Conservation (phyloP, 2,797 vertebrate genomes). For the Cynodonichthys magdalenae region DNA sequence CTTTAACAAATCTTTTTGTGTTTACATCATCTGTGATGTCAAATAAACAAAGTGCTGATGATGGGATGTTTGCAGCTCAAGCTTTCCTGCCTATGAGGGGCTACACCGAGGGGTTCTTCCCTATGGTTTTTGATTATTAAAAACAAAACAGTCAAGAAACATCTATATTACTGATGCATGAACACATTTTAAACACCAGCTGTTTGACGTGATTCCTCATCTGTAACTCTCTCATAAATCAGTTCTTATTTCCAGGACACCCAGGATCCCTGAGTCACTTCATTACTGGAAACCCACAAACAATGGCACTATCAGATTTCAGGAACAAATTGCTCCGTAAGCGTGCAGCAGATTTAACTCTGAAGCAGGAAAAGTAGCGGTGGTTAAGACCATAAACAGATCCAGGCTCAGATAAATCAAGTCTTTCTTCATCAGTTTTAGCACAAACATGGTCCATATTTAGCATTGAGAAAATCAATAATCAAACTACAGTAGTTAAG, state of each 20-base stretch:
- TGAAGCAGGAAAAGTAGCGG: background rate
- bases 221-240: slow-evolving; percentile 1
- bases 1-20: slow-evolving; percentile 17
- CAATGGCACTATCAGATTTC: background rate
- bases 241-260: background rate
- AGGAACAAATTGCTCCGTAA: background rate
- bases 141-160: slow-evolving; percentile 11
- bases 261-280: background rate
- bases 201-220: slow-evolving; percentile 9
- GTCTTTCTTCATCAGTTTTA: no score
- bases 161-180: background rate
- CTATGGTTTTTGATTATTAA: slow-evolving; percentile 2
- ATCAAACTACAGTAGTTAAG: no score
- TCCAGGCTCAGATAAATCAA: no score
- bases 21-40: slow-evolving; percentile 21
- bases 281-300: background rate
- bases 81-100: background rate
- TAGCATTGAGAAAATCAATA: no score
- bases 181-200: background rate
- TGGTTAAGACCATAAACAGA: background rate
- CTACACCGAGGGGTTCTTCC: background rate
- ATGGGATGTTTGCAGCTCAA: slow-evolving; percentile 8
- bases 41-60: slow-evolving; percentile 20
- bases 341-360: background rate
- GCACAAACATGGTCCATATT: no score